These are phyloP conservation scores for Autographa pulchrina DNA, from an alignment of 2,888 invertebrate genomes.

Conservation along the genomic window DNA sequence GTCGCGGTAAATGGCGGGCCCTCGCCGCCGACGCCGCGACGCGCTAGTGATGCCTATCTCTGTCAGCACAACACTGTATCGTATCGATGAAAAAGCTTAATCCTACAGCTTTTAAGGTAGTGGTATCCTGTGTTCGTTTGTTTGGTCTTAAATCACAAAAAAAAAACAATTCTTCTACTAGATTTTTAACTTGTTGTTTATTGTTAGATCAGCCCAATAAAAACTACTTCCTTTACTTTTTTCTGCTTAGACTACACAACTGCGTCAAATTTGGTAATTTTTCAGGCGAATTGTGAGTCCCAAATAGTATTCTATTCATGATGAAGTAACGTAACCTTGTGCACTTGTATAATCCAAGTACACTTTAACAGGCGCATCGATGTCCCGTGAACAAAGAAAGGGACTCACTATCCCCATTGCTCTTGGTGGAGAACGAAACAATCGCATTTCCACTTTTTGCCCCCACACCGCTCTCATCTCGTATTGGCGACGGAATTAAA, in stretches of 20 bases:
- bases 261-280: neutral
- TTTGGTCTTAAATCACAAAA: neutral
- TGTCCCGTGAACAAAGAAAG: constrained; percentile 53
- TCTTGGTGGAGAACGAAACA: constrained; percentile 73
- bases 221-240: neutral
- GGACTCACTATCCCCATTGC: constrained; percentile 63
- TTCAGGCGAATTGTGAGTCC: neutral
- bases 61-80: constrained; percentile 52
- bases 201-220: neutral
- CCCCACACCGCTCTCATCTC: constrained; percentile 76
- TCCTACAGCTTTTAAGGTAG: neutral
- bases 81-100: constrained; percentile 66
- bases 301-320: neutral
- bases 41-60: constrained; percentile 74
- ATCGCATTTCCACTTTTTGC: constrained; percentile 80
- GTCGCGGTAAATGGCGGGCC: constrained; percentile 80
- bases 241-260: neutral
- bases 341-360: constrained; percentile 9
- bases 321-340: constrained; percentile 9
- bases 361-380: constrained; percentile 60
- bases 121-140: neutral
- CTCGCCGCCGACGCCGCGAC: constrained; percentile 69
- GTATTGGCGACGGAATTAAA: constrained; percentile 82
- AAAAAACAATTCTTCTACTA: neutral
- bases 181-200: neutral